A percentile compares a stretch with the other conserved stretches of the same genome.
Conservation (phyloP, 2,797 vertebrate species). For the Phoxinus dragarum region DNA sequence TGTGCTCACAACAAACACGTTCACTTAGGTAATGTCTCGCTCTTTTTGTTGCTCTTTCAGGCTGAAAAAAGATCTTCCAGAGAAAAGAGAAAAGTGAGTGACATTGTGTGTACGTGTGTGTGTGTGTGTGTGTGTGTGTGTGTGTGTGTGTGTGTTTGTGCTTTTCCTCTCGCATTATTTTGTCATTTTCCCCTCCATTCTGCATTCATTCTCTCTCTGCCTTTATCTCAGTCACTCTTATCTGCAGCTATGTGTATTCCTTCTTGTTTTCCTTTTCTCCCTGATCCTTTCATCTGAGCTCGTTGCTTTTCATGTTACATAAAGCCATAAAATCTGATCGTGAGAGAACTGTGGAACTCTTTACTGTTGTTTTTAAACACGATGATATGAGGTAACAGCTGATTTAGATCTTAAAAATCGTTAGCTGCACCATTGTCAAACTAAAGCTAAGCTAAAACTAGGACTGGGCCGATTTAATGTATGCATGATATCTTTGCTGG, state of each 20-base stretch:
- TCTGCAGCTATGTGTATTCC: conserved; percentile 39
- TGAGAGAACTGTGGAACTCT: conserved; percentile 3
- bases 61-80: conserved; percentile 91
- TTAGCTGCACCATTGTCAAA: not conserved
- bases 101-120: conserved; percentile 31
- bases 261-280: conserved; percentile 63
- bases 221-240: conserved; percentile 43
- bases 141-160: too few relatives aligned
- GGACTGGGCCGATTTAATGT: not conserved
- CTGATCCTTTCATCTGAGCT: conserved; percentile 55
- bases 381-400: not conserved
- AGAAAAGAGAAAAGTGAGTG: conserved; percentile 97
- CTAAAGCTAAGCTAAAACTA: not conserved
- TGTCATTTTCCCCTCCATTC: not conserved
- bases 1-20: conserved; percentile 54
- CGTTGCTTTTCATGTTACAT: conserved; percentile 33
- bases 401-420: not conserved
- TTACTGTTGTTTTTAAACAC: conserved; percentile 3
- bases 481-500: not conserved
- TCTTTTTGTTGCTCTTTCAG: conserved; percentile 79
- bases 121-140: too few relatives aligned
- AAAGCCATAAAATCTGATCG: conserved; percentile 17
- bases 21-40: conserved; percentile 62
- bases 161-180: not conserved
- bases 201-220: not conserved